Evolutionary conservation across 2,888 invertebrate genomes (phyloP).

Genomic region (Drosophila incognita): DNA sequence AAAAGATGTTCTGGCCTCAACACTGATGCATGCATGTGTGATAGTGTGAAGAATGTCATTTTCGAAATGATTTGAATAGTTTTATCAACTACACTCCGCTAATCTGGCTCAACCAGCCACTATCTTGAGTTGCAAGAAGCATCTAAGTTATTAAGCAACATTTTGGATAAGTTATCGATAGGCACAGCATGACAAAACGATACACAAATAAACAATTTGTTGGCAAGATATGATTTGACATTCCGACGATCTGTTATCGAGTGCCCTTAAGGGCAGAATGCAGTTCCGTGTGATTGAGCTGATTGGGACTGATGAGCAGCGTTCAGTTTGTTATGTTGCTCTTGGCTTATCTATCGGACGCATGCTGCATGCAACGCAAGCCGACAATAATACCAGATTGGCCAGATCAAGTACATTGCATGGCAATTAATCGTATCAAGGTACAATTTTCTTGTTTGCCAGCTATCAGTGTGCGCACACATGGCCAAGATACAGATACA

Average conservation of each 20-base stretch:
- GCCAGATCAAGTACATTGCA: conserved; percentile 30
- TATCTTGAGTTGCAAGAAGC: background rate
- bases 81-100: conserved; percentile 1
- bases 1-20: conserved; percentile 6
- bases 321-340: background rate
- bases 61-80: conserved; percentile 7
- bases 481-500: conserved; percentile 23
- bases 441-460: conserved; percentile 28
- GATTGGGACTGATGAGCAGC: background rate
- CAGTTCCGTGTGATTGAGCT: background rate
- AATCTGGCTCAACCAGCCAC: background rate
- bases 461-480: conserved; percentile 42
- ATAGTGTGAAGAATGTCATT: conserved; percentile 20
- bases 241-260: background rate
- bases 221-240: background rate
- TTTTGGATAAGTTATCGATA: background rate
- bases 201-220: background rate
- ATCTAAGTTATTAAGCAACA: background rate
- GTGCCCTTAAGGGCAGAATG: background rate
- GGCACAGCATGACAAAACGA: background rate
- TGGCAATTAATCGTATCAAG: conserved; percentile 27
- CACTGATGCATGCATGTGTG: background rate
- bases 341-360: background rate
- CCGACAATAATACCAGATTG: conserved; percentile 32
- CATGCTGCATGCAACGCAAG: conserved; percentile 4